Evolutionary conservation across 2,113 vertebrate genomes (phyloP), one percentile per base, ranked within the genome.

Genomic region (Bubalus kerabau): DNA sequence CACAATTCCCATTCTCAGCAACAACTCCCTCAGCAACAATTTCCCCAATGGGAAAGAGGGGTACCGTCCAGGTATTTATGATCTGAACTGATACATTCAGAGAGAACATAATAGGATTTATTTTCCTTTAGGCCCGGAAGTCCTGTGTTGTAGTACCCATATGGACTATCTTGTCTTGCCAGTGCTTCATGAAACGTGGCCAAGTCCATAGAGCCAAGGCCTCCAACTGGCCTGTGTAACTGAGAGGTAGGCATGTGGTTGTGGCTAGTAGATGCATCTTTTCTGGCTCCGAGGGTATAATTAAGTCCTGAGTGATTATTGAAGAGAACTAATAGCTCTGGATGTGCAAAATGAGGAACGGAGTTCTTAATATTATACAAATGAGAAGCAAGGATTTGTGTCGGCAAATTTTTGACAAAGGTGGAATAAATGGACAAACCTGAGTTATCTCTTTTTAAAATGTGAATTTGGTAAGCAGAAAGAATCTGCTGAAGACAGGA

Each of bases 401-500:
- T 64, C 91, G 83, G 88, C 88, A 95, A 43, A 91, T 94, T 74
- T 87, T 95, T 95, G 62, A 81, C 28, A 54, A 80, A 86, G 40
- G 40, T 93, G 59, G 98, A 97, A 50, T 86, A 98, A 97, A 98
- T 82, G 76, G 96, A 78, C 46, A 95, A 81, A 21, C 2, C 67
- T 2, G 54, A 97, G 21, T 71, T 93, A 95, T 57, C 60, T 90
- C 74, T 94, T 85, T 56, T 57, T 16, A 28, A 81, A 7, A 0
- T 32, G 52, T 50, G 71, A 67, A 94, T 98, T 86, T 92, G 92
- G 89, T 91, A 96, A 97, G 56, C 91, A 96, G 56, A 93, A 97
- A 83, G 93, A 97, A 97, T 74, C 32, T 87, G 21, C 93, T 32
- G 90, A 5, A 60, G 86, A 97, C n/a, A 97, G 88, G 97, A 94